Conservation (phyloP, 2,797 vertebrate genomes). For the Myioborus melanocephalus region DNA sequence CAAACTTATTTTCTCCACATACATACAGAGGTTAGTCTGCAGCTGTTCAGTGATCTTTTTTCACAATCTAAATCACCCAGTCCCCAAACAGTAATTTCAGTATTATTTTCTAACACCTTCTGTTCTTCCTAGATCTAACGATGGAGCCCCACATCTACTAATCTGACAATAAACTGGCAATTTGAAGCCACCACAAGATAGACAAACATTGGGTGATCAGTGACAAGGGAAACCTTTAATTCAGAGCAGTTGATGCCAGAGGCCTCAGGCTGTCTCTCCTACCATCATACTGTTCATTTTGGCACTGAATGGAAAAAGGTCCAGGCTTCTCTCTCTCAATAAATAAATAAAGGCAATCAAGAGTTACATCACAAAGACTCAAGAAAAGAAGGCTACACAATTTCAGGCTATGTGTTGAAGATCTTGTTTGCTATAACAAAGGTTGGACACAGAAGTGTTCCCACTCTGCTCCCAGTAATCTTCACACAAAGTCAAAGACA, state of each 20-base stretch:
- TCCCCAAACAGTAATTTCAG: neutral
- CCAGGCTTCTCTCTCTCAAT: neutral
- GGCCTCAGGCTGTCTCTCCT: neutral
- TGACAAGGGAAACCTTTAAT: neutral
- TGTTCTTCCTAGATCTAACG: neutral
- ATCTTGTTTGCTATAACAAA: neutral
- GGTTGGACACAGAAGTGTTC: neutral
- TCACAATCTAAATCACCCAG: neutral
- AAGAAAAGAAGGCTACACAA: neutral
- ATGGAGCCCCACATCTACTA: rapidly evolving
- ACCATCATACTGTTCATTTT: neutral
- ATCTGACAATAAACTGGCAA: neutral
- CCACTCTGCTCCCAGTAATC: neutral
- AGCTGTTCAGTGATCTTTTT: neutral
- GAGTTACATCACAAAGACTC: neutral
- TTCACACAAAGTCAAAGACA: neutral
- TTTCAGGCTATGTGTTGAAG: neutral
- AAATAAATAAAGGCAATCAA: neutral
- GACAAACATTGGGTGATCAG: neutral
- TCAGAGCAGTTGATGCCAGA: neutral
- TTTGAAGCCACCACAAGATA: neutral
- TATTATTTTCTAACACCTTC: neutral
- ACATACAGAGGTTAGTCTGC: neutral
- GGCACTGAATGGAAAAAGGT: neutral
- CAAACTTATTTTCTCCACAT: neutral